A percentile compares a stretch with the other conserved stretches of the same genome.
These are phyloP conservation scores for Drosophila putrida DNA, from an alignment of 2,888 invertebrate genomes.

Conservation along the genomic window DNA sequence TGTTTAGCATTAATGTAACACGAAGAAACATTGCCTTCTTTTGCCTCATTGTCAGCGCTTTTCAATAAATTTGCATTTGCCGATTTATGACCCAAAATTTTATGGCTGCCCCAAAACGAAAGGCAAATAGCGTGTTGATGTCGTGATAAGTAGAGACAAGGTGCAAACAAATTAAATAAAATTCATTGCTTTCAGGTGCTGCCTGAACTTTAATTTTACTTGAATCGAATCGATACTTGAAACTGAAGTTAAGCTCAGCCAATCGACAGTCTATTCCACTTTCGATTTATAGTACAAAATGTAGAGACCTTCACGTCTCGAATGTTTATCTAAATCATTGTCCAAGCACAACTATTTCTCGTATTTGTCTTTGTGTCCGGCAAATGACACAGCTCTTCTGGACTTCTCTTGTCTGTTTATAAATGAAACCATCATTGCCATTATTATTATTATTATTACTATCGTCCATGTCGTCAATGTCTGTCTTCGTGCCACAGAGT, in stretches of 20 bases:
- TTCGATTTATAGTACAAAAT: slow-evolving; percentile 22
- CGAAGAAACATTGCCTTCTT: background rate
- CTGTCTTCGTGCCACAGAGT: slow-evolving; percentile 32
- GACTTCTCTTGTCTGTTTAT: slow-evolving; percentile 39
- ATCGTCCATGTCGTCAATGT: slow-evolving; percentile 32
- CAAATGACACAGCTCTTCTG: slow-evolving; percentile 11
- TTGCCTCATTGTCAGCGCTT: slow-evolving; percentile 53
- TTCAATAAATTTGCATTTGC: slow-evolving; percentile 62
- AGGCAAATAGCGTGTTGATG: slow-evolving; percentile 53
- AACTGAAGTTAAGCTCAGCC: background rate
- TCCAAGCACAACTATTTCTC: slow-evolving; percentile 43
- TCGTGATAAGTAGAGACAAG: slow-evolving; percentile 54
- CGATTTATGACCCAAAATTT: slow-evolving; percentile 67
- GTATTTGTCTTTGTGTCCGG: slow-evolving; percentile 30
- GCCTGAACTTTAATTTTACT: slow-evolving; percentile 13
- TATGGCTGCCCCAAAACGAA: slow-evolving; percentile 37
- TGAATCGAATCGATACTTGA: slow-evolving; percentile 5
- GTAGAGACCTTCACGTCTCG: slow-evolving; percentile 18
- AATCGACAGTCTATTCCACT: slow-evolving; percentile 15
- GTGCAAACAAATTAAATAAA: slow-evolving; percentile 40
- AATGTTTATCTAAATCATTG: slow-evolving; percentile 39
- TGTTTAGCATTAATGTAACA: slow-evolving; percentile 45
- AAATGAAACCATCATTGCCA: slow-evolving; percentile 46
- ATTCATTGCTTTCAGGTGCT: background rate
- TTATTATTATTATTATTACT: slow-evolving; percentile 39